Evolutionary conservation across 2,113 vertebrate genomes (phyloP).

Genomic region (Gopherus evgoodei): DNA sequence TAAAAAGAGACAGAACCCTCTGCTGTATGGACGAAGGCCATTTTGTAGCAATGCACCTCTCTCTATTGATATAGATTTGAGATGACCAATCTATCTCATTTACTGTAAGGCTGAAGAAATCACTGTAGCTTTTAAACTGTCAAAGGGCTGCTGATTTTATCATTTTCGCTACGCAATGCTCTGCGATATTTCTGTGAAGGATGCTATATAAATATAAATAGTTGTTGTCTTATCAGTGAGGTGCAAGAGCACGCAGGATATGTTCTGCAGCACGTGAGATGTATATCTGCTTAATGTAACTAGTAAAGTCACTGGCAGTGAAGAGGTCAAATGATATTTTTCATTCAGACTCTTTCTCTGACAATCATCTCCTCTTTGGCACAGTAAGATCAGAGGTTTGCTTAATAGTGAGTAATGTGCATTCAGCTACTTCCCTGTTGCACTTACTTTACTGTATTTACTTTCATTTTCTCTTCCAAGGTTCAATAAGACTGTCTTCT

Average conservation of each 20-base stretch:
- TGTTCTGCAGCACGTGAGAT: background rate
- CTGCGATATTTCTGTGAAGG: background rate
- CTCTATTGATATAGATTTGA: background rate
- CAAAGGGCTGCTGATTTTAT: background rate
- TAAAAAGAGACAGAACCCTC: background rate
- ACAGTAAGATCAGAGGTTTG: background rate
- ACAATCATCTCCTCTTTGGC: background rate
- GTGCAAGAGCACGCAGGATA: background rate
- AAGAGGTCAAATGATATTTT: background rate
- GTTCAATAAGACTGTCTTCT: conserved; percentile 49
- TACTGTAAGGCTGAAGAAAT: background rate
- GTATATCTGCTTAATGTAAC: background rate
- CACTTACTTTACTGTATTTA: conserved; percentile 58
- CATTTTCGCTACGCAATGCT: background rate
- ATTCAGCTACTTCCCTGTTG: conserved; percentile 32
- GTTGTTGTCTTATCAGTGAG: background rate
- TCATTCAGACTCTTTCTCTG: background rate
- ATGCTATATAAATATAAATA: background rate
- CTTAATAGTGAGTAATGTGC: conserved; percentile 20
- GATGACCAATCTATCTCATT: background rate
- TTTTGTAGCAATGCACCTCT: background rate
- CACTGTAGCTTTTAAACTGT: background rate
- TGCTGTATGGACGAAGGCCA: background rate
- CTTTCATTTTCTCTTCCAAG: conserved; percentile 53
- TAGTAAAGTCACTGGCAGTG: background rate